These are phyloP conservation scores for Nephrotoma flavescens DNA, from an alignment of 2,888 invertebrate species.

Conservation along the genomic window DNA sequence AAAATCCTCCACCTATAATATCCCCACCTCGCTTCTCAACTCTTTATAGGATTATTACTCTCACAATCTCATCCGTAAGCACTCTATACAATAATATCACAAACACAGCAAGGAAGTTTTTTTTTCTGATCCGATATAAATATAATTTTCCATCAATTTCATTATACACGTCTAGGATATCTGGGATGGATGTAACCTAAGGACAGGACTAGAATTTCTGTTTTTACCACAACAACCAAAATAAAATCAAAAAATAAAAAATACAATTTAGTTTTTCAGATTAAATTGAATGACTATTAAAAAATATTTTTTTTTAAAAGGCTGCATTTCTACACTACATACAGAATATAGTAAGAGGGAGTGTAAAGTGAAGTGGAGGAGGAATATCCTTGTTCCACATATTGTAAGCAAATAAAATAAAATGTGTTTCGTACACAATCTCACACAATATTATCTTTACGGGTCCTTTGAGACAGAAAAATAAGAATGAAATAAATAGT, in stretches of 20 bases:
- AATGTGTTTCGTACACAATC: neutral
- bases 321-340: neutral
- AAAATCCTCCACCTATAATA: neutral
- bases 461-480: neutral
- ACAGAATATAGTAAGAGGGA: neutral
- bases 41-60: neutral
- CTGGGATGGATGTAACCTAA: neutral
- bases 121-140: neutral
- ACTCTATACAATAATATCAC: neutral
- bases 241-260: neutral
- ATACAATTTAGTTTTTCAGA: neutral
- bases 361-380: neutral
- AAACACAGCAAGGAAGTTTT: neutral
- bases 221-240: neutral
- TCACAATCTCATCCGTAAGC: neutral
- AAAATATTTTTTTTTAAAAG: neutral
- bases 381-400: neutral
- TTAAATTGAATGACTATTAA: neutral
- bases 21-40: neutral
- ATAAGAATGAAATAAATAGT: neutral
- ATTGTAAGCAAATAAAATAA: neutral
- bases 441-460: neutral
- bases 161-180: neutral
- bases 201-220: neutral
- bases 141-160: neutral